Base-by-base conservation (phyloP, 2,888 invertebrate species). In the Metalampra italica region DNA sequence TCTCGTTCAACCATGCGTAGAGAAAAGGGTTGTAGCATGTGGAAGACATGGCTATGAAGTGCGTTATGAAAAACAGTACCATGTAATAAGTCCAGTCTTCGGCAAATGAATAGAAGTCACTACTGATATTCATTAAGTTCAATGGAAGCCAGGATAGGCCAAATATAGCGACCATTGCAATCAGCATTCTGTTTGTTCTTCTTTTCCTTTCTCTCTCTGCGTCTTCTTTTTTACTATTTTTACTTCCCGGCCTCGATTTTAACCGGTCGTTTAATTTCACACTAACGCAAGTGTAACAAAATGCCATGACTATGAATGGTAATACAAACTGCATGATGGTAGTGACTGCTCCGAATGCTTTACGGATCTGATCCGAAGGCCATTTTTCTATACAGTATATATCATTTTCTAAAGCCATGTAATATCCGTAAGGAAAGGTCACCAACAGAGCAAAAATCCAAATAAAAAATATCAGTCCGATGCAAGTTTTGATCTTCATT, bases 1-100 rank as follows among this genome's bases (percentile, higher is more conserved):
- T 97, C 61, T 97, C 97, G 81, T 98, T 98, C 79, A 98, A 92
- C 97, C 97, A 98, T 13, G 97, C 97, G 84, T 98, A 98, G 11
- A 98, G 90, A 74, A 98, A 96, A 0, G 97, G 97, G 78, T 98
- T 98, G 90, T 98, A 98, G 78, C 97, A 96, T 1, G 96, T 97
- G 50, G 97, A 97, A 66, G 96, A 96, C 97, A 97, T 97, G 36
- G 97, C 97, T 57, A 97, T 91, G 51, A 96, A 93, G 75, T 97
- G 97, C 5, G 94, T 92, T 52, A 94, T 78, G 75, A 97, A 94
- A 76, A 96, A 97, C 56, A 93, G 89, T 45, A 95, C 86, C 75
- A 93, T 93, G 75, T 94, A 95, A 73, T 94, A 94, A 43, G 87
- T 89, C 93, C 94, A 94, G 62, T 91, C 82, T 64, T 90, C 92